Percentiles rank a stretch among this genome's conserved stretches.
These are phyloP conservation scores for Theocolax elegans DNA, from an alignment of 1,140 invertebrate genomes.

Conservation along the genomic window DNA sequence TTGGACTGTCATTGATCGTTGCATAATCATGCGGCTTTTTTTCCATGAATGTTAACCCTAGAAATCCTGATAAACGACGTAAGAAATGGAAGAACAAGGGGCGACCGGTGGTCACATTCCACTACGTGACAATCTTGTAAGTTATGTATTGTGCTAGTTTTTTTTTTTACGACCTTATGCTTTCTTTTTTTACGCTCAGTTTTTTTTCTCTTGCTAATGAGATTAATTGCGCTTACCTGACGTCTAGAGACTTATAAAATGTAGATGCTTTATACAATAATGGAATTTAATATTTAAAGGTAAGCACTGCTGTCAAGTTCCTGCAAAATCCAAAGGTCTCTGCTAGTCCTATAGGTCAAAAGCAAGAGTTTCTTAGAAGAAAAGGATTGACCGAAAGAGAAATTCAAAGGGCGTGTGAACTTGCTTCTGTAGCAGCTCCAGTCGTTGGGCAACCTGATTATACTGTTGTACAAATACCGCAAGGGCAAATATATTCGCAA, in stretches of 20 bases:
- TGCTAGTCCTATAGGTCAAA: constrained; percentile 77
- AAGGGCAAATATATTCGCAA: constrained; percentile 55
- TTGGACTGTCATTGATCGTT: constrained; percentile 31
- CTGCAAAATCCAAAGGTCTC: constrained; percentile 85
- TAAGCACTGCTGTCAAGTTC: constrained; percentile 87
- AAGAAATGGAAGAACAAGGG: constrained; percentile 52
- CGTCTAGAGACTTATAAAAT: too few relatives aligned
- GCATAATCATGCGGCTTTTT: constrained; percentile 40
- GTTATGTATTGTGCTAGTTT: constrained; percentile 34
- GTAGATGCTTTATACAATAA: too few relatives aligned
- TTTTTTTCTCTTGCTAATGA: too few relatives aligned
- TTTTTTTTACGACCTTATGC: constrained; percentile 11
- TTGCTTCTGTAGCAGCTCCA: constrained; percentile 65
- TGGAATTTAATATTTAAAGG: too few relatives aligned
- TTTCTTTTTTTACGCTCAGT: neutral
- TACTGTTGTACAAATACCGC: constrained; percentile 56
- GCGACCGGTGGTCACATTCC: constrained; percentile 46
- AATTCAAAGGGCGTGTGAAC: constrained; percentile 78
- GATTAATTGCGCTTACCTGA: too few relatives aligned
- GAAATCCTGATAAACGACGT: neutral
- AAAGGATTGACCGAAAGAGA: constrained; percentile 87
- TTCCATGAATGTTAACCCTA: neutral
- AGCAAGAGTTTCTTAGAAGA: constrained; percentile 81
- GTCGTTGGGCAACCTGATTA: constrained; percentile 51
- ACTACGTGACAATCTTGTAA: constrained; percentile 54